Evolutionary conservation across 2,797 vertebrate species (phyloP), one percentile per base, ranked within the genome.

Genomic region (Botia almorhae): DNA sequence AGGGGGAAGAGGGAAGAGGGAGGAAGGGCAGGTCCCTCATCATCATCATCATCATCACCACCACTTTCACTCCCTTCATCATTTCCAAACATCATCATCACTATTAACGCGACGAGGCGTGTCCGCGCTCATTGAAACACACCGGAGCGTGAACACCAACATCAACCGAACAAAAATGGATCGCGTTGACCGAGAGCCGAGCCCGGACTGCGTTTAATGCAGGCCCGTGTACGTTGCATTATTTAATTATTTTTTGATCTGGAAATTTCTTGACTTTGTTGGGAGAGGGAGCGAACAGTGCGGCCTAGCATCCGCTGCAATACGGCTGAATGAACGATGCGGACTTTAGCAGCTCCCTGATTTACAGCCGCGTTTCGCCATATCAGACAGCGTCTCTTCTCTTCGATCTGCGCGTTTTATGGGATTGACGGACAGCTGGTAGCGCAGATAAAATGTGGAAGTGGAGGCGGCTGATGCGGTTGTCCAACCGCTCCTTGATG

Each of bases 401-500:
- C 84, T 76, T 58, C 78, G 36, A 78, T 26, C 79, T 51, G 29
- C 33, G 81, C 83, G 70, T 90, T 92, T 89, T 88, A 92, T 94
- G 92, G 92, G 90, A 91, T 90, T 92, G 80, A 81, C 86, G 79
- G 85, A 84, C 80, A 76, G 75, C 84, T 85, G 84, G 87, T 88
- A 80, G 76, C 85, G 82, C 85, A 68, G 55, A 88, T 84, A 91
- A 95, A 94, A 98, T 96, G 96, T 90, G 95, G 88, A 92, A 92
- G 88, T 91, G 95, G 87, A 93, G 93, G 92, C 93, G 94, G 91
- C 92, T 94, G 89, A 91, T 96, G 92, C 95, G 97, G 90, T 88
- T 97, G 85, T 97, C 96, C 87, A 97, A 96, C 91, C 96, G 96
- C 88, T 97, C 96, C 63, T 96, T 97, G 74, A 88, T 97, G 89